Base-by-base conservation (phyloP, 2,888 invertebrate species). In the Druceiella hillmani region DNA sequence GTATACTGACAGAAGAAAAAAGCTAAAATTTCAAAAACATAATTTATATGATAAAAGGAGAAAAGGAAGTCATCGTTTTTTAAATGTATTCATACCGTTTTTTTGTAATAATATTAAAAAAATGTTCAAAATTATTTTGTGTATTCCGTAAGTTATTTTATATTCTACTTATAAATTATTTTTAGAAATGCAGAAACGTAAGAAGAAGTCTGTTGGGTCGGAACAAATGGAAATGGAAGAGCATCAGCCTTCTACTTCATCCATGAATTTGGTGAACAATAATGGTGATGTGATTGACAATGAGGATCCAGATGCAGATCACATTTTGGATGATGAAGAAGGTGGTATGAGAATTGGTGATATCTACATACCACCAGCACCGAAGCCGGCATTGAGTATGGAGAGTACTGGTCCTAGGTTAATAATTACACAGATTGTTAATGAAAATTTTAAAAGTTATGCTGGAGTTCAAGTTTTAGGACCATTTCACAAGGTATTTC, bases 391-490 rank as follows among this genome's bases (percentile, higher is more conserved):
- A 2, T 76, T 79, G 35, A 81, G 84, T 2, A 78, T 82, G 43
- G 85, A 87, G 49, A 70, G 78, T 6, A 80, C 75, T 26, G 91
- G 88, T 0, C 87, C 92, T 0, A 76, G 97, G 11, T 66, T 99
- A 27, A 84, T 99, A 40, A 97, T 99, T 36, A 82, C 83, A 2
- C 80, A 87, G 51, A 97, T 99, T 50, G 83, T 83, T 0, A 95
- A 93, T 60, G 78, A 82, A 33, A 93, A 97, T 61, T 99, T 99
- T 60, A 99, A 99, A 64, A 98, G 97, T 55, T 99, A 98, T 55
- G 92, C 89, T 17, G 88, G 89, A 0, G 74, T 76, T 24, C 81
- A 87, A 53, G 62, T 68, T 2, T 71, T 99, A 34, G 99, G 99
- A 0, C 97, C 97, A 0, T 99, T 99, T 64, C 92, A 98, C 61